Base-by-base conservation (phyloP, 2,797 vertebrate genomes). In the Mustela erminea region DNA sequence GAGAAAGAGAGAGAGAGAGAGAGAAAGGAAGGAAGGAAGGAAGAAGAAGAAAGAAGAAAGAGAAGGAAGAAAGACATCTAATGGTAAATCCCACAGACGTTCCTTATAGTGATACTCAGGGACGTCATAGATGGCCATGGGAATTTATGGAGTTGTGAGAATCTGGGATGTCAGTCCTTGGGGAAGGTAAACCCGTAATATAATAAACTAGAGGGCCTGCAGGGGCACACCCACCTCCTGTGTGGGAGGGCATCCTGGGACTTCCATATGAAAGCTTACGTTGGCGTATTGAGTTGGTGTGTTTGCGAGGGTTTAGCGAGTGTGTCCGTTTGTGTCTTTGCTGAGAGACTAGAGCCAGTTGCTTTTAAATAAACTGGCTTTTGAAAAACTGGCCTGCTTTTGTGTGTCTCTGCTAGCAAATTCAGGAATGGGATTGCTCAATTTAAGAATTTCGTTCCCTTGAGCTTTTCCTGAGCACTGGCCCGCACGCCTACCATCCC, bases 291-390 rank as follows among this genome's bases (percentile, higher is more conserved):
- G 2, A 77, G 13, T 21, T 35, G n/a, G 17, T 5, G 10, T 29
- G 27, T 60, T 72, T 74, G 27, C 3, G 2, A 70, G 12, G 2
- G 8, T 2, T 0, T 60, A 11, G 43, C 12, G 70, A 58, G 43
- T 46, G 7, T 54, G 25, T 81, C 74, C 32, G 5, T 60, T 18
- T 96, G 56, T 29, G 14, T 78, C 82, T 97, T 93, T 74, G 41
- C 14, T 93, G 78, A 43, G 32, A n/a, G 78, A 2, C 52, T 72
- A 66, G 18, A 68, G 60, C 8, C 43, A 38, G 25, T 56, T 32
- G 32, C 11, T 54, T 94, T 88, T 87, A 82, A 93, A n/a, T 46
- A 80, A 38, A 27, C 1, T 14, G 32, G 13, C 32, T 81, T 77
- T 92, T 56, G 35, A 49, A 87, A 93, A 90, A 21, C 2, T 27